These are phyloP conservation scores for Excalfactoria chinensis DNA, from an alignment of 2,113 vertebrate genomes.

Conservation along the genomic window DNA sequence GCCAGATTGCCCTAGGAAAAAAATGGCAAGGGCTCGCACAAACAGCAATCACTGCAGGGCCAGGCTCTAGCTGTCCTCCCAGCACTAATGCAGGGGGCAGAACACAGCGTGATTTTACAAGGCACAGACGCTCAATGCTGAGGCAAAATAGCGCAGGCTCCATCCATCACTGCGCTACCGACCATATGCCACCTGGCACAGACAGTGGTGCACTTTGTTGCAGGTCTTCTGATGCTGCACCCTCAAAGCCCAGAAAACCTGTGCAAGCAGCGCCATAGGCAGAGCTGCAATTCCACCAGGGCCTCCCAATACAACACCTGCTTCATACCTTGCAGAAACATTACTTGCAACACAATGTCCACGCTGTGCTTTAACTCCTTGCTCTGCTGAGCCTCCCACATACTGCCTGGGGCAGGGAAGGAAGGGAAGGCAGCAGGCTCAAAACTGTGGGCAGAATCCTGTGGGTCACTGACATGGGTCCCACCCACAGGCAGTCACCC, in stretches of 20 bases:
- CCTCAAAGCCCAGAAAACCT: accelerated
- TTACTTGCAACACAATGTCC: accelerated
- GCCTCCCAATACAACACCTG: accelerated
- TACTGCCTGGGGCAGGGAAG: accelerated
- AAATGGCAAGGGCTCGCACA: background rate
- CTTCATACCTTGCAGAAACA: accelerated
- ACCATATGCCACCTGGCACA: accelerated
- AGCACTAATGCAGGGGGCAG: accelerated
- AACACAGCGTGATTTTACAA: background rate
- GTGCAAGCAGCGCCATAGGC: accelerated
- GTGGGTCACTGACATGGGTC: accelerated
- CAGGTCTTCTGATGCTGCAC: accelerated
- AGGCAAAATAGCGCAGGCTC: background rate
- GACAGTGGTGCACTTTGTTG: accelerated
- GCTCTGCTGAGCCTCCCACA: background rate
- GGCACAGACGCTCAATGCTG: accelerated
- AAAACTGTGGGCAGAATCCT: accelerated
- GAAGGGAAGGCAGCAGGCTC: background rate
- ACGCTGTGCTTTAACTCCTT: no score
- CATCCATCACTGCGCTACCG: accelerated
- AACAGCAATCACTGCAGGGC: accelerated
- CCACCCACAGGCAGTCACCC: accelerated
- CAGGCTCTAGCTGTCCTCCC: background rate
- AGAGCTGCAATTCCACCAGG: no score
- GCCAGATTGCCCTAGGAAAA: background rate